Conservation (phyloP, 2,888 invertebrate genomes). For the Stegophylla sp. region DNA sequence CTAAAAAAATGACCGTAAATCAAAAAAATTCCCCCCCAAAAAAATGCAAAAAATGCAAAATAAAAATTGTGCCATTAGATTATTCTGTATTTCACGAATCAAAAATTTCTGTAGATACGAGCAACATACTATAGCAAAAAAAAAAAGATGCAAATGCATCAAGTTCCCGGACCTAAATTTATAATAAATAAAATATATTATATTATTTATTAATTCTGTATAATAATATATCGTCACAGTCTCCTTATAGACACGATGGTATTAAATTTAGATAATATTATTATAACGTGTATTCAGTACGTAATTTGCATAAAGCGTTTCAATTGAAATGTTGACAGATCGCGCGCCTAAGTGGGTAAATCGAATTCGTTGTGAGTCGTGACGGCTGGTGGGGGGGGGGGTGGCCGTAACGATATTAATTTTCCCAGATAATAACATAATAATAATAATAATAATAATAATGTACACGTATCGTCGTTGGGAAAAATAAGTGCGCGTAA, state of each 20-base stretch:
- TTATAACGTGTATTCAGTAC: conserved; percentile 13
- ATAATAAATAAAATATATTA: no score
- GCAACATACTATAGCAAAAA: no score
- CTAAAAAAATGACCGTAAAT: no score
- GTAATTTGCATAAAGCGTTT: conserved; percentile 43
- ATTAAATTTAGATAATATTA: background rate
- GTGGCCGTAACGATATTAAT: conserved; percentile 28
- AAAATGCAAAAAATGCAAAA: no score
- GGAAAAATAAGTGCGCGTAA: background rate
- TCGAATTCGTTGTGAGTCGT: conserved; percentile 31
- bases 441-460: background rate
- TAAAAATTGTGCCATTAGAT: no score
- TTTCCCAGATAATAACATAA: conserved; percentile 1
- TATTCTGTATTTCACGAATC: no score
- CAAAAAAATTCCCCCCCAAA: no score
- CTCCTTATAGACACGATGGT: conserved; percentile 21
- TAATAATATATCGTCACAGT: conserved; percentile 23
- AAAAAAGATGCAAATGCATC: no score
- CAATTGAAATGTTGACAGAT: conserved; percentile 49
- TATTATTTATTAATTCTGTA: conserved; percentile 1
- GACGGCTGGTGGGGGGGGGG: no score
- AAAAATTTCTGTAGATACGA: no score
- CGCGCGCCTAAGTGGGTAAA: conserved; percentile 42
- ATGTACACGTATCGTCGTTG: background rate
- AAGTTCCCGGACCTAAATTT: no score